Evolutionary conservation across 2,113 vertebrate genomes (phyloP), one percentile per base, ranked within the genome.

Genomic region (Dicentrarchus labrax): DNA sequence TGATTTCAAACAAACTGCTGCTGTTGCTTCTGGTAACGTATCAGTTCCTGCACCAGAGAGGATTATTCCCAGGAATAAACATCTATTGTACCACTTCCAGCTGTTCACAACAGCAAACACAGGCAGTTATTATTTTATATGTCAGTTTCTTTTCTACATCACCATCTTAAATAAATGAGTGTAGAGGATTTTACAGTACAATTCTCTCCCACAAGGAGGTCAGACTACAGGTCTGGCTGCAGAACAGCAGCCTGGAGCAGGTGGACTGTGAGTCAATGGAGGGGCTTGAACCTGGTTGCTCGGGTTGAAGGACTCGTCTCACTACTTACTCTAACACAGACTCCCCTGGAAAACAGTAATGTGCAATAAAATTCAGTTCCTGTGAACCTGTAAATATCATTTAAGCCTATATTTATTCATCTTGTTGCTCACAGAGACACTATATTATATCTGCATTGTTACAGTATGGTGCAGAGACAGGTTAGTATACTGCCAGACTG

Each of bases 41-140:
- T 83, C 59, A 70, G 72, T 54, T 87, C 72, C 73, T 64, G 62
- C 72, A 71, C 36, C 39, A 21, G 51, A 70, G 71, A 72, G 66
- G 75, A 70, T 74, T 61, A 48, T 80, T 80, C 68, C 85, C 80
- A 83, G 61, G 48, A 81, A 81, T 74, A 74, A 82, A 87, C 72
- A 38, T 76, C 13, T 15, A 21, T 51, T 64, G 30, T 82, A 51
- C 75, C 50, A 36, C 72, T 21, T 53, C 48, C 86, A 81, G 73
- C 69, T 90, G 45, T 64, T 79, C 66, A 73, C 48, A 80, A 66
- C 17, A 39, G 22, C 36, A 41, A 57, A 74, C 30, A 30, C 30
- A 48, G 36, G n/a, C 57, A 59, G 16, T 48, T 57, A 65, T 65
- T 15, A 36, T 67, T 54, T 54, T 15, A 24, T 12, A 10, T 45